Base-by-base conservation (phyloP, 1,140 invertebrate genomes). In the Epicauta chinensis region DNA sequence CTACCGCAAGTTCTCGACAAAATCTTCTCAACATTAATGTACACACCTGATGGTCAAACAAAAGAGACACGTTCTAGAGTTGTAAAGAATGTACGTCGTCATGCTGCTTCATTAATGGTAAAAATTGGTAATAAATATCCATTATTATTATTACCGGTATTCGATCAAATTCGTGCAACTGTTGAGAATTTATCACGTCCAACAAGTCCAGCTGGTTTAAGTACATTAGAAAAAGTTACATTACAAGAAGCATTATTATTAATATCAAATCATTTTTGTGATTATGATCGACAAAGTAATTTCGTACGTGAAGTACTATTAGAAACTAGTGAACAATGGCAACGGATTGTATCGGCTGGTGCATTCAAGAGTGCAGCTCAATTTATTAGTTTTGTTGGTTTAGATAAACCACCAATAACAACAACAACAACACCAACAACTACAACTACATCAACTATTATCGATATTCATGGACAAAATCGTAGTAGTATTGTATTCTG, bases 41-140 rank as follows among this genome's bases (percentile, higher is more conserved):
- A 87, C 63, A 81, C 81, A 36, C 75, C 78, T 1, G 79, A 77
- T 5, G 79, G 78, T 3, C 76, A 82, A 54, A 75, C 76, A 39
- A 69, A 61, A 60, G 74, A 77, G 34, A 80, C 77, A 11, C 72
- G 84, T 38, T 83, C 82, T 6, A 78, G 81, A 51, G 81, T 82
- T 10, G 84, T 91, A 1, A 90, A 90, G 72, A 92, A 92, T 66
- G 82, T 95, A 0, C 72, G 91, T 6, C 77, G 90, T 2, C 92
- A 95, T 74, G 90, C 91, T 1, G 91, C 89, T 17, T 90, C 89
- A 11, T 71, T 92, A 1, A 82, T 95, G 71, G 89, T 96, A 0
- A 95, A 94, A 73, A 82, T 95, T 30, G 88, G 86, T 10, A 81
- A 87, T 35, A 89, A 90, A 64, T 92, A 91, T 74, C 90, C 91